These are phyloP conservation scores for Pantelozetes paolii DNA, from an alignment of 2,888 invertebrate genomes.

Conservation along the genomic window DNA sequence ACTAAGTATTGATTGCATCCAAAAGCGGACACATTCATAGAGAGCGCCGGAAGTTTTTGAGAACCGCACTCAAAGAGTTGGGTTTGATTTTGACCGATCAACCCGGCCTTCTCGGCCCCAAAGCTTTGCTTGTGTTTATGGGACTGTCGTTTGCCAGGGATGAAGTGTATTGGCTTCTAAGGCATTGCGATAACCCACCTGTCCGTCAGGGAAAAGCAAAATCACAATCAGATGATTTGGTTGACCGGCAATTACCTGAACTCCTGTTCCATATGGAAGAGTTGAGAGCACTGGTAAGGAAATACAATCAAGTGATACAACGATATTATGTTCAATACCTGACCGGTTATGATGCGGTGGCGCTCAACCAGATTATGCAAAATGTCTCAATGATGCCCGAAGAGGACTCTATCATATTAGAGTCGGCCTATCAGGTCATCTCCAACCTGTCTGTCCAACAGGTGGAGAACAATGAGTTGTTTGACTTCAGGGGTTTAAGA, in stretches of 20 bases:
- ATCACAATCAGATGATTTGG: conserved; percentile 71
- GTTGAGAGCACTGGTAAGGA: conserved; percentile 78
- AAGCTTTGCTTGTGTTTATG: conserved; percentile 92
- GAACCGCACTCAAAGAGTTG: conserved; percentile 90
- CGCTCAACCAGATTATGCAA: conserved; percentile 67
- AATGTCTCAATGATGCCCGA: conserved; percentile 62
- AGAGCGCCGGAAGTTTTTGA: conserved; percentile 89
- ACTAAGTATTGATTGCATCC: conserved; percentile 38
- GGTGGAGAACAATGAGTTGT: conserved; percentile 91
- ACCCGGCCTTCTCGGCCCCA: conserved; percentile 94
- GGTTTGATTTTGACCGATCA: conserved; percentile 94
- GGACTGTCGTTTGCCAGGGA: conserved; percentile 91
- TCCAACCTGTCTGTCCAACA: conserved; percentile 81
- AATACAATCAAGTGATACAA: conserved; percentile 95
- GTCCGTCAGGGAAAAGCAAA: conserved; percentile 70
- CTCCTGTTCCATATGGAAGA: conserved; percentile 98
- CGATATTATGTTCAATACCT: conserved; percentile 96
- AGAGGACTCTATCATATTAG: conserved; percentile 89
- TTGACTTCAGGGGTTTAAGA: conserved; percentile 90
- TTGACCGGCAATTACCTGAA: conserved; percentile 92
- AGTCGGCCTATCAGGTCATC: conserved; percentile 84
- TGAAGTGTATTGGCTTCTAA: conserved; percentile 89
- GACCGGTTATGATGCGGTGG: conserved; percentile 89
- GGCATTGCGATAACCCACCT: conserved; percentile 95
- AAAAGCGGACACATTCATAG: conserved; percentile 77